phyloP scores from a whole-genome alignment of 2,113 vertebrate species.

The Muscicapa adusta region DNA sequence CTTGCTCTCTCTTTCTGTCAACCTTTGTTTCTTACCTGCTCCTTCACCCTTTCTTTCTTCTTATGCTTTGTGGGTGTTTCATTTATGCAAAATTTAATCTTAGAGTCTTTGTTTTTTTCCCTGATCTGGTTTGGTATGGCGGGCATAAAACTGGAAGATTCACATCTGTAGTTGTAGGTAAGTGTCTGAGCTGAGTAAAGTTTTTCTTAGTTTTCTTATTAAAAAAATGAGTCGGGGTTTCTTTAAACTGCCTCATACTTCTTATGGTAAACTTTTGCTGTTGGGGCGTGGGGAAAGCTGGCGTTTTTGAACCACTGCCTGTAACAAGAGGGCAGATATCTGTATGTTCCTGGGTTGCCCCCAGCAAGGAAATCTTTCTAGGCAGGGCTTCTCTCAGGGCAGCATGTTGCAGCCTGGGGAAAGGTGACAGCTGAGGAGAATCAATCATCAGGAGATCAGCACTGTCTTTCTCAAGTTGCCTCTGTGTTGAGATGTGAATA shows the following conservation, averaged over 20 bases:
- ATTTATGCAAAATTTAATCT: slow-evolving; percentile 66
- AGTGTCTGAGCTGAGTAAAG: slow-evolving; percentile 67
- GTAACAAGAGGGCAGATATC: slow-evolving; percentile 40
- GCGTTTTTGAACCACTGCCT: slow-evolving; percentile 68
- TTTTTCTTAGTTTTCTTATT: slow-evolving; percentile 72
- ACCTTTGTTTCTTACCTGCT: background rate
- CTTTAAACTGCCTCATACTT: slow-evolving; percentile 71
- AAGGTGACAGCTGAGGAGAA: slow-evolving; percentile 13
- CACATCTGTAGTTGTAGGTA: slow-evolving; percentile 63
- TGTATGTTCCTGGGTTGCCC: slow-evolving; percentile 36
- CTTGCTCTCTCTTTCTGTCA: background rate
- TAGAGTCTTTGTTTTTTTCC: slow-evolving; percentile 70
- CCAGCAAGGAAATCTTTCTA: slow-evolving; percentile 74
- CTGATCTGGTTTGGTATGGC: slow-evolving; percentile 64
- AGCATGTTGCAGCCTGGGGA: slow-evolving; percentile 70
- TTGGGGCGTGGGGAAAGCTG: slow-evolving; percentile 62
- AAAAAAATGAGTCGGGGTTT: slow-evolving; percentile 58
- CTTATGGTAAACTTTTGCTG: slow-evolving; percentile 68
- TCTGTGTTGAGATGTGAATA: slow-evolving; percentile 14
- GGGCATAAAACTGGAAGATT: slow-evolving; percentile 77
- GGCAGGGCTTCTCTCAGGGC: slow-evolving; percentile 58
- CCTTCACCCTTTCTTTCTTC: background rate
- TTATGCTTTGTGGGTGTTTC: background rate
- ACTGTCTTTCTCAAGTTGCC: background rate
- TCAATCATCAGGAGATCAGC: slow-evolving; percentile 44